Base-by-base conservation (phyloP, 64 coral and sea anemone genomes). In the Montipora capricornis region DNA sequence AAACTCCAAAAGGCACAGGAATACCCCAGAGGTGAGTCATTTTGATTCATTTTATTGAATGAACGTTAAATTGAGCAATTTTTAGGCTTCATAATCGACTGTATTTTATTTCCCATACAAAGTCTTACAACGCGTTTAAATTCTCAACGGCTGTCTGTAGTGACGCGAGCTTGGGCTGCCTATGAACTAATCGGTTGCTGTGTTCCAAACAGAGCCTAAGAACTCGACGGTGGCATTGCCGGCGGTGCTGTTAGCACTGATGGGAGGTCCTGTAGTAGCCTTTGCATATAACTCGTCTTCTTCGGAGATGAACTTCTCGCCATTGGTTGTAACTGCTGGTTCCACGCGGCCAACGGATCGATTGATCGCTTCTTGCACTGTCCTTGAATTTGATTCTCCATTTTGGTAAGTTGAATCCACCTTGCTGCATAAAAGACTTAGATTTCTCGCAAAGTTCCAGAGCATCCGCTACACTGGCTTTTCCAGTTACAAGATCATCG, bases 221-320 rank as follows among this genome's bases (percentile, higher is more conserved):
- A 55, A 47, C 77, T 71, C 60, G 79, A 91, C 52, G 9, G 9
- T 55, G 9, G 5, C 9, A 10, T 10, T 55, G 52, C 9, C 52
- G 0, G 52, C 52, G 64, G 64, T 26, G 14, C 68, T 46, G 67
- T 91, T 47, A 44, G 10, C 47, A 5, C 68, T 73, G 44, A 77
- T 68, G 15, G 76, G 66, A 9, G 81, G 73, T 44, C 75, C 73
- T 47, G 75, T 59, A 13, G 81, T 93, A 8, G 83, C 17, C 49
- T 80, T 93, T 52, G 83, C 74, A 68, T 51, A 86, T 15, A 66
- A 87, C 80, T 80, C 37, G 20, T 86, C 81, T 80, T 93, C 83
- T 26, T 86, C 78, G 52, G 81, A 76, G 59, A 82, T 49, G 68
- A 45, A 17, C 70, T 84, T 76, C 79, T 20, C 16, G 68, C 58